Percentiles rank a stretch among this genome's conserved stretches.
These are phyloP conservation scores for Sebastes hopkinsi DNA, from an alignment of 2,797 vertebrate species.

Conservation along the genomic window DNA sequence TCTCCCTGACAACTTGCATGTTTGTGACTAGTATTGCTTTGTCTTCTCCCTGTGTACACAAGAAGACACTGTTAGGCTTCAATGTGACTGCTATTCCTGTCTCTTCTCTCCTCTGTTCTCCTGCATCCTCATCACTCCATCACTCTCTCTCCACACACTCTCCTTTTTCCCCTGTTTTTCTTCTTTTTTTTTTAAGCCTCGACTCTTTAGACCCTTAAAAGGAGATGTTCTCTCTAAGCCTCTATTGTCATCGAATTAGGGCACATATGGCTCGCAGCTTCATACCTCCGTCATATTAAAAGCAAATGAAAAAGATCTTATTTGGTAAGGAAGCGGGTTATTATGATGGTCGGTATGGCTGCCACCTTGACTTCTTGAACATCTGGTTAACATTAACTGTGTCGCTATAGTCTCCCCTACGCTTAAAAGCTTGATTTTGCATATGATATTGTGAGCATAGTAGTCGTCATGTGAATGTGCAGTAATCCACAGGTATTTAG, in stretches of 20 bases:
- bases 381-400: conserved; percentile 71
- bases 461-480: conserved; percentile 9
- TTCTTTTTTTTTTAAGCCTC: conserved; percentile 13
- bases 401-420: conserved; percentile 26
- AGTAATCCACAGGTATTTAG: conserved; percentile 9
- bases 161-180: conserved; percentile 17
- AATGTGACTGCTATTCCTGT: conserved; percentile 18
- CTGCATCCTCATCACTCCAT: conserved; percentile 35
- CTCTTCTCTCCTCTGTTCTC: conserved; percentile 3
- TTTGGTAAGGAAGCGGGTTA: conserved; percentile 26
- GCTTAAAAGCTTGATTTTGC: conserved; percentile 32
- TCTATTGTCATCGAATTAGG: conserved; percentile 53
- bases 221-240: conserved; percentile 64
- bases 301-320: conserved; percentile 44
- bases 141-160: conserved; percentile 16
- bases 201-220: conserved; percentile 66
- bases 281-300: conserved; percentile 40
- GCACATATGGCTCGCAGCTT: conserved; percentile 62
- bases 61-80: background rate
- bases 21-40: conserved; percentile 23
- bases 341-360: conserved; percentile 41
- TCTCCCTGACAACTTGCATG: conserved; percentile 13
- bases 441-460: background rate
- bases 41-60: conserved; percentile 1
- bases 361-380: conserved; percentile 59